Base-by-base conservation (phyloP, 1,140 invertebrate genomes). In the Ceratina australensis region DNA sequence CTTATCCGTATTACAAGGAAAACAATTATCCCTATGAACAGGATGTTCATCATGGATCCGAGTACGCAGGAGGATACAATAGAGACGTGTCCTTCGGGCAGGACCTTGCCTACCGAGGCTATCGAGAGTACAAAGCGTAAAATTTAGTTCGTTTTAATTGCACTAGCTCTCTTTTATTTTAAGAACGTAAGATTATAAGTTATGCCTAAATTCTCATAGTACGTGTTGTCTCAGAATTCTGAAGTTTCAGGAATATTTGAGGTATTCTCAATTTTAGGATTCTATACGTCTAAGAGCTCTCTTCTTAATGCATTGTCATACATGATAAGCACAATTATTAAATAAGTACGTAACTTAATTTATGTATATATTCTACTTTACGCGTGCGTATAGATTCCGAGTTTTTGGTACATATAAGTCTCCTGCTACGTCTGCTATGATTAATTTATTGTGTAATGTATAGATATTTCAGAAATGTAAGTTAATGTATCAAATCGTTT, bases 101-200 rank as follows among this genome's bases (percentile, higher is more conserved):
- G 20, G 92, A 94, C 72, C 93, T 95, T 10, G 95, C 96, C 74
- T 95, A 96, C 85, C 93, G 94, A 49, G 95, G 94, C 16, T 96
- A 96, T 86, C 93, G 89, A 61, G 89, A 93, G 26, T 94, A 94
- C 83, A 71, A 85, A n/a, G 64, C 72, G 0, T 75, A 81, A 77
- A 28, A 1, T 0, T 26, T 20, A 7, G 16, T 18, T 52, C n/a
- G n/a, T 20, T 10, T n/a, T 15, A 22, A 1, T 42, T 16, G 16
- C 4, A 20, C 20, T 49, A 5, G 50, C 18, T 75, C 54, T 49
- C 20, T 73, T 54, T 12, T 3, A 12, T 3, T 65, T 18, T 12
- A 52, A 72, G 26, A 0, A 63, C 5, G 7, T 61, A 47, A 72
- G 10, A 42, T 7, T 42, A 42, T 42, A 42, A 2, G 5, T 33